Evolutionary conservation across 2,888 invertebrate species (phyloP), one percentile per base, ranked within the genome.

Genomic region (Drosophila mimetica): DNA sequence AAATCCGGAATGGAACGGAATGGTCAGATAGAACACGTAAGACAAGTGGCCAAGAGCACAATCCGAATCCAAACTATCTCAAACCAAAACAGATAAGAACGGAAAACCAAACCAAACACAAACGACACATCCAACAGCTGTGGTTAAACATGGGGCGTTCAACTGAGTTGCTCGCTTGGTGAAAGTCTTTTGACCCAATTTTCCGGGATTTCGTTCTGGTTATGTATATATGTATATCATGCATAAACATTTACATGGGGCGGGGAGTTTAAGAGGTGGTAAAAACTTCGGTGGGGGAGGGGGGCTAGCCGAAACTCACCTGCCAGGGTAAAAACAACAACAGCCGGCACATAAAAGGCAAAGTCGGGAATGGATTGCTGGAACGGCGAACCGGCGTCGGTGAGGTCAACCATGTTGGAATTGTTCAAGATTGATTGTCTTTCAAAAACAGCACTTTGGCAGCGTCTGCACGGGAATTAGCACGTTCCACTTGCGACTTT

Each of bases 301-400:
- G 4, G 8, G 11, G 8, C 0, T 11, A 5, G 9, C 18, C 18
- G 11, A 14, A 41, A 70, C 93, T 94, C 92, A 97, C 97, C 95
- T 92, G 96, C 94, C 89, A 97, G 93, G 77, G 95, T 94, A 78
- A 95, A 92, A 80, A 97, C 95, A 77, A 97, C 93, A 79, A 97
- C 94, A 53, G 95, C 97, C 79, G 97, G 97, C 85, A 97, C 90
- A 82, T 97, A 95, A 91, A 97, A 97, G 77, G 97, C 96, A 42
- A 95, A 93, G 92, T 97, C 97, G 74, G 96, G 96, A 92, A 97
- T 97, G 77, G 96, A 96, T 92, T 97, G 96, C 91, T 97, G 96
- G 87, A 96, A 93, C 0, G 96, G 96, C 82, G 96, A 96, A 66
- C 95, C 94, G 48, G 95, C 95, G 20, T 95, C 96, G 71, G 96